Conservation (phyloP, 1,140 invertebrate genomes). For the Myzus persicae region DNA sequence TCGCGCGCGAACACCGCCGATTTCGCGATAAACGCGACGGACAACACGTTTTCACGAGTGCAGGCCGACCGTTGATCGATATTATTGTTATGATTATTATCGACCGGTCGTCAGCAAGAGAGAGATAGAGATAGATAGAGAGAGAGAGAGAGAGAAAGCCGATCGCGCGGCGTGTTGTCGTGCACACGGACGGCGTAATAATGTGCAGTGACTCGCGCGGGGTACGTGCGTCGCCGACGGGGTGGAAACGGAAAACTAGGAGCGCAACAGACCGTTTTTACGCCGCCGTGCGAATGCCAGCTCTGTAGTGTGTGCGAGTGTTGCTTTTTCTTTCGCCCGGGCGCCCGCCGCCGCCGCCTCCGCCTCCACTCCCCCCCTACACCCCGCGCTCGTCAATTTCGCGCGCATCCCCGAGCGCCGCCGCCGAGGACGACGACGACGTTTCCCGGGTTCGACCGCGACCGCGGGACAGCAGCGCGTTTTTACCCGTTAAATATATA, state of each 20-base stretch:
- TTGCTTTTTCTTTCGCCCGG: conserved; percentile 55
- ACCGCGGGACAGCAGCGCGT: not conserved
- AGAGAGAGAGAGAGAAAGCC: too few relatives aligned
- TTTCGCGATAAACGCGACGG: too few relatives aligned
- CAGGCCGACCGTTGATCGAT: too few relatives aligned
- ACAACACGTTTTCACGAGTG: too few relatives aligned
- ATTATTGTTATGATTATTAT: too few relatives aligned
- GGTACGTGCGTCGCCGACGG: not conserved
- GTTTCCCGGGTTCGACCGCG: conserved; percentile 4
- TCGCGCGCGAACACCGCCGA: too few relatives aligned
- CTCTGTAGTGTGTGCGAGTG: not conserved
- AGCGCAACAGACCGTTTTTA: conserved; percentile 57
- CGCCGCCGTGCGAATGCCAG: not conserved
- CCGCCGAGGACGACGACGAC: not conserved
- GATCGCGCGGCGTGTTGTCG: not conserved
- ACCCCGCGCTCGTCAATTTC: not conserved
- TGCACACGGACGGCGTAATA: not conserved
- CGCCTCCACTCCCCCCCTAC: not conserved
- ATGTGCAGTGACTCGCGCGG: not conserved
- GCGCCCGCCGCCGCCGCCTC: not conserved
- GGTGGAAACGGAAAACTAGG: conserved; percentile 27
- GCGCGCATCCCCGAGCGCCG: conserved; percentile 43
- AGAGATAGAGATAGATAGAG: too few relatives aligned
- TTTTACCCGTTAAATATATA: not conserved
- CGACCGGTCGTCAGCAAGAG: too few relatives aligned